Base-by-base conservation (phyloP, 2,797 vertebrate genomes). In the Zonotrichia albicollis region DNA sequence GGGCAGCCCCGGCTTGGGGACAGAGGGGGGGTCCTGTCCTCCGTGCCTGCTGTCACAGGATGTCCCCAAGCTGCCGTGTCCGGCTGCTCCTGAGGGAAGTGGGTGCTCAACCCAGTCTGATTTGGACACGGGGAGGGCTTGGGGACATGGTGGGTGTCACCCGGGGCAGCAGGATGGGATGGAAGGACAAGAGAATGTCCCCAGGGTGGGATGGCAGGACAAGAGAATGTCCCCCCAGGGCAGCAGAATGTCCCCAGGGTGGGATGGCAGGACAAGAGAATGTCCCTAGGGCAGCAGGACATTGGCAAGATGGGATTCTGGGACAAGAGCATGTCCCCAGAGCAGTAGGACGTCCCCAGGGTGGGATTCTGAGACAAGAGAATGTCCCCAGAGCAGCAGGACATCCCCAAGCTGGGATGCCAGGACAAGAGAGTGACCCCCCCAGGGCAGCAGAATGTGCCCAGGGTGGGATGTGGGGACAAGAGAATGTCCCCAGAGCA, bases 21-120 rank as follows among this genome's bases (percentile, higher is more conserved):
- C 55, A 43, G 9, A 2, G 22, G 0, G 1, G 29, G 30, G 55
- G n/a, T 12, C 36, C 34, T 22, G 53, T 8, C 6, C 62, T 23
- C 38, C 1, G 16, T 26, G 16, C 15, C 27, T 4, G 50, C 2
- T 19, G 68, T 16, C 54, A 0, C 48, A 8, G 1, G 2, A 0
- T 6, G 13, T 9, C 58, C 81, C 50, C 2, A 11, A 17, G 17
- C 65, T 32, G 42, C 42, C 3, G 7, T 38, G 34, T 26, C 34
- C 6, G 4, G 25, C 58, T 40, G 9, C 60, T 70, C 48, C 57
- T 27, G 50, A 4, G 19, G 46, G 62, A 7, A 4, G 2, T 0
- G 53, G 12, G 10, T 4, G 51, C 60, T 57, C 51, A 20, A 8
- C 16, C 20, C 42, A 40, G 2, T 17, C 26, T 14, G 2, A 0